A percentile compares a stretch with the other conserved stretches of the same genome.
Conservation (phyloP, 2,888 invertebrate species). For the Fragum whitleyi region DNA sequence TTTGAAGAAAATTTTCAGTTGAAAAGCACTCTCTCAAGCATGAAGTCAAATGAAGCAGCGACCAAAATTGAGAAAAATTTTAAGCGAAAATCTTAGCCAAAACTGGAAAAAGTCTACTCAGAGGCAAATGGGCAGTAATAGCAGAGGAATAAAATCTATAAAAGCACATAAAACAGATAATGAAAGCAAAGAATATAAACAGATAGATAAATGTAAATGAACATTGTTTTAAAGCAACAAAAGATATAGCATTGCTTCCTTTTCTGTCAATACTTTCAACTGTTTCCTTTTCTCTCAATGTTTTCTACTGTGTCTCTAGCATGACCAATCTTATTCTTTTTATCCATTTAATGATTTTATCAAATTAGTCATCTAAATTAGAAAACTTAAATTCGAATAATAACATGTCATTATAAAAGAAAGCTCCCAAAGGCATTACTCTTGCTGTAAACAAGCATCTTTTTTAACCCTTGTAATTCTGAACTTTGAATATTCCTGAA, state of each 20-base stretch:
- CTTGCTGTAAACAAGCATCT: too few species aligned
- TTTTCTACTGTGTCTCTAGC: too few species aligned
- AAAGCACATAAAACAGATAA: constrained; percentile 30
- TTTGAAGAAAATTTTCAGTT: constrained; percentile 36
- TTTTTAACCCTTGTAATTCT: too few species aligned
- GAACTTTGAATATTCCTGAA: too few species aligned
- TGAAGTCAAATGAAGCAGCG: constrained; percentile 45
- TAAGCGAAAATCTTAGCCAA: constrained; percentile 30
- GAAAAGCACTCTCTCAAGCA: constrained; percentile 58
- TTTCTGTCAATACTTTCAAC: too few species aligned
- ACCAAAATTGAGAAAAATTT: constrained; percentile 34
- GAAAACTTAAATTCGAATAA: too few species aligned
- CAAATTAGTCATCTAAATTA: too few species aligned
- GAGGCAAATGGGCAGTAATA: constrained; percentile 65
- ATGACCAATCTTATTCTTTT: too few species aligned
- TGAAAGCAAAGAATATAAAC: constrained; percentile 1
- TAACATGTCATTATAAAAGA: too few species aligned
- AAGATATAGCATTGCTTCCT: background rate
- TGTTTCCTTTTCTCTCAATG: too few species aligned
- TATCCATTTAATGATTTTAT: too few species aligned
- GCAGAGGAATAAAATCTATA: constrained; percentile 49
- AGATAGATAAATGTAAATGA: background rate
- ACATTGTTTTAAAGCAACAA: background rate
- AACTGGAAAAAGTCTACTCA: constrained; percentile 26
- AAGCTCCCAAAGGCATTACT: too few species aligned